Conservation (phyloP, 2,888 invertebrate genomes). For the Eristalis arbustorum region DNA sequence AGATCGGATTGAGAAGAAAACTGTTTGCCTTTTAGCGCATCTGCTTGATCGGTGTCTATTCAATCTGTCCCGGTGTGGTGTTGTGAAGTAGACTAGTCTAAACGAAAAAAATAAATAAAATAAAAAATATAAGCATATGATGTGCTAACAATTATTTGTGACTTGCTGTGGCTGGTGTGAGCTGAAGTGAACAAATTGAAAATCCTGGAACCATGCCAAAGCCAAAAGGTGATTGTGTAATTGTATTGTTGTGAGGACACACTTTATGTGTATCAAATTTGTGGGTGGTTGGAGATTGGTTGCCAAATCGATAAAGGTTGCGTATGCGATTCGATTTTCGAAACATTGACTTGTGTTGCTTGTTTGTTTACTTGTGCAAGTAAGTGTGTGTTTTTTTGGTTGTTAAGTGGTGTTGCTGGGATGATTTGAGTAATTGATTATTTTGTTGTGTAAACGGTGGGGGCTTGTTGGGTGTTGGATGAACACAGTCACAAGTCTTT, state of each 20-base stretch:
- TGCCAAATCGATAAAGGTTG: background rate
- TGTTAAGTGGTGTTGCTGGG: no score
- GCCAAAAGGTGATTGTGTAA: constrained; percentile 60
- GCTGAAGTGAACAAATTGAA: constrained; percentile 4
- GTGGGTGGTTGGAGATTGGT: background rate
- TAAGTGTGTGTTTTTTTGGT: no score
- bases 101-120: background rate
- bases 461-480: no score
- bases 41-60: constrained; percentile 25
- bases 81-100: background rate
- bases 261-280: background rate
- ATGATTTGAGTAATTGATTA: background rate
- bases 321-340: background rate
- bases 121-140: background rate
- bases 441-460: no score
- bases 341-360: background rate
- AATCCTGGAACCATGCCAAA: constrained; percentile 65
- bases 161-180: constrained; percentile 49
- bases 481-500: no score
- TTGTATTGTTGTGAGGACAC: constrained; percentile 2
- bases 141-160: constrained; percentile 65
- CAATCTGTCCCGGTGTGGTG: background rate
- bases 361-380: no score
- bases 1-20: constrained; percentile 63
- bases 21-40: constrained; percentile 41